Evolutionary conservation across 2,113 vertebrate genomes (phyloP).

Genomic region (Myrmophylax atrothorax): DNA sequence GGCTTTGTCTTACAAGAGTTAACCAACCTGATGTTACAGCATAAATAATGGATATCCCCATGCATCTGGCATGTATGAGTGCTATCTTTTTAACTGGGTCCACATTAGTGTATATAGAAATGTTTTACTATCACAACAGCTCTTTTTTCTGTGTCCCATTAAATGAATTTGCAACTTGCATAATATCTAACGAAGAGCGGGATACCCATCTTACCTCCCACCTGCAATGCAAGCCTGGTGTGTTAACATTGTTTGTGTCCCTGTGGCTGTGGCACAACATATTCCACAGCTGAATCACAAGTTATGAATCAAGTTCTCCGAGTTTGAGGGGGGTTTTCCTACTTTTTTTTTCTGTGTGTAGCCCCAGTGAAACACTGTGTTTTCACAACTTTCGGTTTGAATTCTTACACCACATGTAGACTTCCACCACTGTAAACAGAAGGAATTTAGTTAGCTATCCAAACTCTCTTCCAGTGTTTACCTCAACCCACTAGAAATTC

Average conservation of each 20-base stretch:
- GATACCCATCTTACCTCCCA: not conserved
- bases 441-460: not conserved
- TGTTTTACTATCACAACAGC: not conserved
- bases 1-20: not conserved
- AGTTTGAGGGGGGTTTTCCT: not conserved
- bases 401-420: not conserved
- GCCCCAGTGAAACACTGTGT: not conserved
- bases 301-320: not conserved
- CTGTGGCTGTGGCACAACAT: not conserved
- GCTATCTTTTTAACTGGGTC: not conserved
- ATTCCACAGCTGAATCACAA: not conserved
- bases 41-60: not conserved
- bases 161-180: not conserved
- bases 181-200: not conserved
- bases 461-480: not conserved
- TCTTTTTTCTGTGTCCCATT: not conserved
- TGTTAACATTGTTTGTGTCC: not conserved
- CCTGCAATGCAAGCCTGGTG: not conserved
- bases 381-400: not conserved
- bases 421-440: not conserved
- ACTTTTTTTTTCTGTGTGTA: not conserved
- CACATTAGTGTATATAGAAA: not conserved
- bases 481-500: not conserved
- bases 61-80: too few species aligned
- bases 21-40: not conserved